Evolutionary conservation across 2,797 vertebrate genomes (phyloP), one percentile per base, ranked within the genome.

Genomic region (Pangasius sanitwongsei): DNA sequence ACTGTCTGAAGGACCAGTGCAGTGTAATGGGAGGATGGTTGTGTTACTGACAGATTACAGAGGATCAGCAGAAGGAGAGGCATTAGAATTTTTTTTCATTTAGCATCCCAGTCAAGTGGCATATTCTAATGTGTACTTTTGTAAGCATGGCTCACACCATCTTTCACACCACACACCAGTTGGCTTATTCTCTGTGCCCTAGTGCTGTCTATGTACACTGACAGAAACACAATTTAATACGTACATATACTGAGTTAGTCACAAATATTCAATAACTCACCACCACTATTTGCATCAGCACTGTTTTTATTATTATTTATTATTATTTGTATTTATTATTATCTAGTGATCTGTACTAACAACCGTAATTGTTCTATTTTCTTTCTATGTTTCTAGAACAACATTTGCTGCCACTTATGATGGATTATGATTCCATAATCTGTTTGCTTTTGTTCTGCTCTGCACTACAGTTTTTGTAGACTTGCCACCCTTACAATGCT

Each of bases 221-320:
- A 80, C 83, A 34, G 57, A 75, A 80, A 25, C 37, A 67, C 67
- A 70, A 37, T 70, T 55, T 78, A 61, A 83, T 57, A 78, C 25
- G 89, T 55, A 90, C 92, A 87, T 89, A 89, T 91, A 84, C 87
- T 2, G 50, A 88, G 89, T 88, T 83, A 86, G 81, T 91, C 83
- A 92, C 89, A 91, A 74, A 83, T 69, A 82, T 87, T 44, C 1
- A 57, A 61, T 75, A 41, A 15, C 31, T 25, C 69, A 23, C 6
- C 69, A 61, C 3, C 59, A 80, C n/a, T 57, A 44, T 81, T 28
- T 55, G 23, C 37, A 77, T 61, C 34, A 61, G 8, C 37, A 61
- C 25, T 9, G 23, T 63, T 44, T 44, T 44, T 44, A 44, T 44
- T 44, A 44, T 44, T 44, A 44, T 44, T 44, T 44, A 44, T 44